Evolutionary conservation across 2,888 invertebrate genomes (phyloP).

Genomic region (Agonopterix subpropinquella): DNA sequence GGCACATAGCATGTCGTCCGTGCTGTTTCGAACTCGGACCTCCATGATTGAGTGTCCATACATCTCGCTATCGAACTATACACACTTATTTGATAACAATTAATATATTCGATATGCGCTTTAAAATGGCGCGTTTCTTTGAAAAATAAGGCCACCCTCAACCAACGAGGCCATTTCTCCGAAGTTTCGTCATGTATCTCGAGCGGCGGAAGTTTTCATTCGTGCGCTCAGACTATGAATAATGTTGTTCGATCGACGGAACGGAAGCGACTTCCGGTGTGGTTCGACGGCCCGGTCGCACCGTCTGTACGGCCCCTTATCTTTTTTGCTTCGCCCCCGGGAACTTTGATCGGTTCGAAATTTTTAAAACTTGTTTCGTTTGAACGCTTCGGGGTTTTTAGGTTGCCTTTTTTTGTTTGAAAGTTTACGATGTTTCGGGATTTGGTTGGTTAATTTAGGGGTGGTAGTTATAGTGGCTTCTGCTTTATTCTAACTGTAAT

Average conservation of each 20-base stretch:
- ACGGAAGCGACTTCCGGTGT: constrained; percentile 38
- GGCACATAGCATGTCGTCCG: too few relatives aligned
- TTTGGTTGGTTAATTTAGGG: not conserved
- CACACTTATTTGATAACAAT: too few relatives aligned
- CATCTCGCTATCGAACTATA: too few relatives aligned
- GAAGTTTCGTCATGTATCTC: constrained; percentile 30
- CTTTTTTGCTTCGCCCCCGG: constrained; percentile 27
- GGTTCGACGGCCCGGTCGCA: constrained; percentile 14
- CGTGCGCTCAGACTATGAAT: constrained; percentile 40
- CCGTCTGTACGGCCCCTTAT: constrained; percentile 29
- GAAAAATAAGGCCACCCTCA: constrained; percentile 13
- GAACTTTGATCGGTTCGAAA: constrained; percentile 38
- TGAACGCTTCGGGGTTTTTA: constrained; percentile 9
- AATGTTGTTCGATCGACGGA: constrained; percentile 32
- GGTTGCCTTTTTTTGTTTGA: constrained; percentile 1
- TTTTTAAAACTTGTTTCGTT: constrained; percentile 32
- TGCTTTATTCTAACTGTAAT: too few relatives aligned
- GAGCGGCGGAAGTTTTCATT: constrained; percentile 38
- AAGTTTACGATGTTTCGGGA: not conserved
- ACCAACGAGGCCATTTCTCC: constrained; percentile 26
- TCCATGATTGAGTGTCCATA: too few relatives aligned
- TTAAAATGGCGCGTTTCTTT: too few relatives aligned
- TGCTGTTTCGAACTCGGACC: too few relatives aligned
- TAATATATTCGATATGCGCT: too few relatives aligned
- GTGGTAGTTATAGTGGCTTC: too few relatives aligned